These are phyloP conservation scores for Aspiorhynchus laticeps DNA, from an alignment of 2,113 vertebrate species.

Conservation along the genomic window DNA sequence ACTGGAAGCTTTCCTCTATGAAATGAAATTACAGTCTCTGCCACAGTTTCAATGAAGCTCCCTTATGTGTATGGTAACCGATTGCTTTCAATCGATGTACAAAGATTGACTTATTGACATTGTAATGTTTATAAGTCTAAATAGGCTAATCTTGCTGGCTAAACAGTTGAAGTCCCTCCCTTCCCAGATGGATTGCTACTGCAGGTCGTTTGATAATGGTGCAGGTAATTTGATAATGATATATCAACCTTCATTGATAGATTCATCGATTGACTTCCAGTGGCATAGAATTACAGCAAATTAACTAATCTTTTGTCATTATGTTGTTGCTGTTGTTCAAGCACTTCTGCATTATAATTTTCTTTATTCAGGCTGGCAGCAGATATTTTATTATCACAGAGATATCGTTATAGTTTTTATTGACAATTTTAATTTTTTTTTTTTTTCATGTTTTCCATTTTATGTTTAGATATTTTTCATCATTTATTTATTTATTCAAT, in stretches of 20 bases:
- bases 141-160: background rate
- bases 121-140: background rate
- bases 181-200: background rate
- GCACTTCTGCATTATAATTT: background rate
- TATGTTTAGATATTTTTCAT: background rate
- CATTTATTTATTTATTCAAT: background rate
- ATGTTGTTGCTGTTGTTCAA: background rate
- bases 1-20: background rate
- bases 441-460: background rate
- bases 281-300: background rate
- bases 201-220: background rate
- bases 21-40: background rate
- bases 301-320: background rate
- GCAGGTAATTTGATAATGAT: background rate
- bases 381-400: background rate
- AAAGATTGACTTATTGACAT: background rate
- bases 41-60: background rate
- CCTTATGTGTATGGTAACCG: background rate
- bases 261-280: background rate
- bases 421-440: background rate
- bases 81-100: background rate
- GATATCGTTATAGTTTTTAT: background rate
- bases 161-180: background rate
- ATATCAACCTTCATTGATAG: background rate
- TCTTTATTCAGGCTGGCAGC: background rate